These are phyloP conservation scores for Pelecanus crispus DNA, from an alignment of 2,113 vertebrate genomes.

Conservation along the genomic window DNA sequence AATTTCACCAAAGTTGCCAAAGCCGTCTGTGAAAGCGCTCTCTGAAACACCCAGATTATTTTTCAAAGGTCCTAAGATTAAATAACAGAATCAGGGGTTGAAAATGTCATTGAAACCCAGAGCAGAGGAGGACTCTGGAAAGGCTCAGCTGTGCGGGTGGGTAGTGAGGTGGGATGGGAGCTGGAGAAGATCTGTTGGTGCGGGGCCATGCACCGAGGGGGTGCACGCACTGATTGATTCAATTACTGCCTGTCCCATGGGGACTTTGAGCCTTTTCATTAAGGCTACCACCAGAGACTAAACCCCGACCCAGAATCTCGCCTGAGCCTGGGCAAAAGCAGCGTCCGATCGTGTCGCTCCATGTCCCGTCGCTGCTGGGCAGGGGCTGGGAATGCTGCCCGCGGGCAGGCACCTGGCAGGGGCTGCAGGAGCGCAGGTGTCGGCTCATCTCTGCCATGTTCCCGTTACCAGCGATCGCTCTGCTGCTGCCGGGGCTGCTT, in stretches of 20 bases:
- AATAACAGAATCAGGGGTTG: rapidly evolving
- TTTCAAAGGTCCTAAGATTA: background rate
- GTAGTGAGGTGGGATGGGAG: background rate
- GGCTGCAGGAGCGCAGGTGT: rapidly evolving
- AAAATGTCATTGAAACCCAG: background rate
- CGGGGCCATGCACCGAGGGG: rapidly evolving
- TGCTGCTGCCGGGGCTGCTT: rapidly evolving
- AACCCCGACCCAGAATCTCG: background rate
- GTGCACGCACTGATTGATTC: rapidly evolving
- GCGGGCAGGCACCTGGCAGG: rapidly evolving
- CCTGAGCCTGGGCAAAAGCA: background rate
- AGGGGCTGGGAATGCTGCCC: background rate
- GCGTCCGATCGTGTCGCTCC: rapidly evolving
- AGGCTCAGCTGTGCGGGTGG: background rate
- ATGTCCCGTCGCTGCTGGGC: rapidly evolving
- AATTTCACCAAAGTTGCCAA: background rate
- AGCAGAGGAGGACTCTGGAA: background rate
- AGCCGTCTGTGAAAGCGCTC: background rate
- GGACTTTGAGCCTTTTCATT: background rate
- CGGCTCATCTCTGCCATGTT: background rate
- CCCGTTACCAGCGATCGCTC: rapidly evolving
- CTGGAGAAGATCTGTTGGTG: background rate
- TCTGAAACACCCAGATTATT: background rate
- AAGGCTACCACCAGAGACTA: background rate
- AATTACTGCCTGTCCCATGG: background rate